Conservation (phyloP, 2,797 vertebrate species). For the Scleropages formosus region DNA sequence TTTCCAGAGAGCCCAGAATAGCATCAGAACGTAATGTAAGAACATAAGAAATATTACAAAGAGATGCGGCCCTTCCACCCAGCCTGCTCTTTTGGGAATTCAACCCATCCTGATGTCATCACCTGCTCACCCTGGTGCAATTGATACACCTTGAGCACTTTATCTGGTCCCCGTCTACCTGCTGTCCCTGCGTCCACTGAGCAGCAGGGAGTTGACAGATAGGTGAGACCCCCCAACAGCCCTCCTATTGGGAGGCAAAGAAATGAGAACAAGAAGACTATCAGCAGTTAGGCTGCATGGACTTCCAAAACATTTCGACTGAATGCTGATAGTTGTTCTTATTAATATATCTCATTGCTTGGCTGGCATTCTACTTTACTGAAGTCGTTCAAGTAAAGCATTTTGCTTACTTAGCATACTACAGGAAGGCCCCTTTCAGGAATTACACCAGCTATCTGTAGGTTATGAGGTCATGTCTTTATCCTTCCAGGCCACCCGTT, state of each 20-base stretch:
- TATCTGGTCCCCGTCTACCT: slow-evolving; percentile 16
- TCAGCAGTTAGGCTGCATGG: not conserved
- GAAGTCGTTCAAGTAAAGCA: no score
- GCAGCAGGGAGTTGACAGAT: slow-evolving; percentile 19
- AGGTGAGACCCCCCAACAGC: not conserved
- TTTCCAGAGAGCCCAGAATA: no score
- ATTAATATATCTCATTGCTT: no score
- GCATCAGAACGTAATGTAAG: no score
- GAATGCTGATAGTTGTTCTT: not conserved
- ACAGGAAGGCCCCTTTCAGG: no score
- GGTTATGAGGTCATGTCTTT: no score
- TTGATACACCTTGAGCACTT: slow-evolving; percentile 23
- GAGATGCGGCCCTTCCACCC: no score
- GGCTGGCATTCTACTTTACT: no score
- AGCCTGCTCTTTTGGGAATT: not conserved
- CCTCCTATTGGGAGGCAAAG: slow-evolving; percentile 8
- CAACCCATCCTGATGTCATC: slow-evolving; percentile 28
- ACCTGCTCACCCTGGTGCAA: slow-evolving; percentile 5
- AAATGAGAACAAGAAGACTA: slow-evolving; percentile 10
- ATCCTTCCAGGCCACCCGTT: no score
- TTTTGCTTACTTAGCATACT: no score
- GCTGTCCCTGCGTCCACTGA: slow-evolving; percentile 21
- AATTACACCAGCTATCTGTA: no score
- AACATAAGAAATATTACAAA: no score
- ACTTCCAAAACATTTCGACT: not conserved